Percentiles rank a stretch among this genome's conserved stretches.
Evolutionary conservation across 1,140 invertebrate species (phyloP).

Genomic region (Zaprionus africanus): DNA sequence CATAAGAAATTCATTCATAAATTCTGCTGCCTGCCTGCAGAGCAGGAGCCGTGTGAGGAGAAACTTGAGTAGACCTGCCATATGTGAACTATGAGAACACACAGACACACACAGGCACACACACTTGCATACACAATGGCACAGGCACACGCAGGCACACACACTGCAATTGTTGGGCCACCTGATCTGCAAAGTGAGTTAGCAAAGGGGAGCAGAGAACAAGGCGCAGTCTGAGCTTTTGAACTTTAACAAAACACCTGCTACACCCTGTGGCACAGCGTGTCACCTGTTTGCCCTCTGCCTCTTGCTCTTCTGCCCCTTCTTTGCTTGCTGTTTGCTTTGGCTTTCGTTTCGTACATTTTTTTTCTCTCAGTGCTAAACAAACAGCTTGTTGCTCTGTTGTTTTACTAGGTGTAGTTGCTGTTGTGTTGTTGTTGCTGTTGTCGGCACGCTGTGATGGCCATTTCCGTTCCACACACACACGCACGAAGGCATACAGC

Average conservation of each 20-base stretch:
- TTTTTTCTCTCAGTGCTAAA: slow-evolving; percentile 68
- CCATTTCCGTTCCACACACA: slow-evolving; percentile 80
- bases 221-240: slow-evolving; percentile 20
- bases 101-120: slow-evolving; percentile 11
- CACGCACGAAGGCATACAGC: slow-evolving; percentile 13
- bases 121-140: neutral
- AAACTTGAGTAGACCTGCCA: slow-evolving; percentile 77
- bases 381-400: slow-evolving; percentile 72
- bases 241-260: slow-evolving; percentile 59
- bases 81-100: slow-evolving; percentile 51
- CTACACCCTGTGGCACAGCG: slow-evolving; percentile 52
- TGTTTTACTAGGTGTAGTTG: slow-evolving; percentile 72
- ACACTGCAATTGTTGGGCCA: slow-evolving; percentile 18
- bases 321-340: slow-evolving; percentile 47
- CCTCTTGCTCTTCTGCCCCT: slow-evolving; percentile 7
- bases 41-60: slow-evolving; percentile 40
- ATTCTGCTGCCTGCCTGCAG: slow-evolving; percentile 45
- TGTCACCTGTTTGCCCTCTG: slow-evolving; percentile 72
- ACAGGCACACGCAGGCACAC: slow-evolving; percentile 8
- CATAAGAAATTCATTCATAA: slow-evolving; percentile 84
- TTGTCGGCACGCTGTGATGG: slow-evolving; percentile 75
- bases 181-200: slow-evolving; percentile 31
- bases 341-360: slow-evolving; percentile 50
- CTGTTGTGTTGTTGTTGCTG: slow-evolving; percentile 53
- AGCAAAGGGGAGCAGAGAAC: neutral